phyloP scores from a whole-genome alignment of 2,113 vertebrate species.

The Syngnathus floridae region DNA sequence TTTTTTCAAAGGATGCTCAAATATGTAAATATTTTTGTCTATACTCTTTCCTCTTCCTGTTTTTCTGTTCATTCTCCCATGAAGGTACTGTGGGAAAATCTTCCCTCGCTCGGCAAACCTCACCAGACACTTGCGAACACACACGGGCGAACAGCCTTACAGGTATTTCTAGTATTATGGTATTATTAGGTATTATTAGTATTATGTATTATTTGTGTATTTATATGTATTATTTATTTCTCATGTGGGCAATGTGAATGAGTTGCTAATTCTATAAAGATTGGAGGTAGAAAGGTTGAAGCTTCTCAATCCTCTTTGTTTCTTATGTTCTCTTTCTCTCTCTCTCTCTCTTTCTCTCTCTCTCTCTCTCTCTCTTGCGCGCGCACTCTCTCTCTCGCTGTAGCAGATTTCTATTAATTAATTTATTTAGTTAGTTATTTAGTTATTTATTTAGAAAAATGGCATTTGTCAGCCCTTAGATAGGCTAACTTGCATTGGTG shows the following conservation, averaged over 20 bases:
- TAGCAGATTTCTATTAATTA: too few species aligned
- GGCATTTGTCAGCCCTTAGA: too few species aligned
- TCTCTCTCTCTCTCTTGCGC: too few species aligned
- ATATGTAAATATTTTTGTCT: background rate
- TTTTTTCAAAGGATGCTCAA: background rate
- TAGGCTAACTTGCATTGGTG: too few species aligned
- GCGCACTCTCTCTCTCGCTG: too few species aligned
- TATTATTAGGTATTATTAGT: too few species aligned
- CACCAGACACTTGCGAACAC: constrained; percentile 95
- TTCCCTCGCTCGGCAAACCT: constrained; percentile 97
- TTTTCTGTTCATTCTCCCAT: constrained; percentile 8
- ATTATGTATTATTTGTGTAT: background rate
- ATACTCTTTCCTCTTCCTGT: background rate
- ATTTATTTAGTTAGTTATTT: too few species aligned
- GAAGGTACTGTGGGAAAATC: constrained; percentile 98
- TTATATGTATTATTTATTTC: background rate
- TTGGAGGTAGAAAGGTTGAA: background rate
- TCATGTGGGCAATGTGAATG: background rate
- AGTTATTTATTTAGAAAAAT: too few species aligned
- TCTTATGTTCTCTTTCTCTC: background rate
- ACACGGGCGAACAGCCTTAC: constrained; percentile 98
- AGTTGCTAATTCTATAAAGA: background rate
- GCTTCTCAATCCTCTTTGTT: background rate
- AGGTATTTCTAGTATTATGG: constrained; percentile 68
- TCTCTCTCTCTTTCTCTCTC: background rate